phyloP scores from a whole-genome alignment of 2,113 vertebrate species.

The Podarcis cretensis region DNA sequence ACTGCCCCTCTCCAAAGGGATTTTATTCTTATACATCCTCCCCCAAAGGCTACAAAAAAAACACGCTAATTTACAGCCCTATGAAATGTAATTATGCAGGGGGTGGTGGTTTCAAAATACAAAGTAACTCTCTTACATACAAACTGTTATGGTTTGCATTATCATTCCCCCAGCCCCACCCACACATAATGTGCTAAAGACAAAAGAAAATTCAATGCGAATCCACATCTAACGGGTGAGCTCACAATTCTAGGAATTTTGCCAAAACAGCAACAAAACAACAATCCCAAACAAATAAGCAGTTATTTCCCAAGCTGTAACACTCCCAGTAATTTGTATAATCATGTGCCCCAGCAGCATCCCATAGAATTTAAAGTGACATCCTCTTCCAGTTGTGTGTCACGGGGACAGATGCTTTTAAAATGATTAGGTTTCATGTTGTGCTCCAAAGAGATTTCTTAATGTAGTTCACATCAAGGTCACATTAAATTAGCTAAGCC shows the following conservation, averaged over 20 bases:
- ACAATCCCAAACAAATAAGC: not conserved
- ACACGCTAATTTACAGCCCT: not conserved
- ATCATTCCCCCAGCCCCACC: not conserved
- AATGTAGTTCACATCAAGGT: slow-evolving; percentile 29
- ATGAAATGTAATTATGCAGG: not conserved
- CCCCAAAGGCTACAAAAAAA: not conserved
- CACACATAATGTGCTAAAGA: not conserved
- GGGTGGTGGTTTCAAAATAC: not conserved
- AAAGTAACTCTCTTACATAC: not conserved
- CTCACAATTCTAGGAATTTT: not conserved
- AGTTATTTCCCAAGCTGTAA: not conserved
- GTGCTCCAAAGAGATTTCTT: slow-evolving; percentile 40
- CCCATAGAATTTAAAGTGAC: not conserved
- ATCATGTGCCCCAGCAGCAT: not conserved
- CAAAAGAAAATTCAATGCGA: slow-evolving; percentile 3
- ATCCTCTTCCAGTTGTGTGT: not conserved
- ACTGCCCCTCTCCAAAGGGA: not conserved
- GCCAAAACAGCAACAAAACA: not conserved
- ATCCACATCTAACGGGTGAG: not conserved
- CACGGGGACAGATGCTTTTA: slow-evolving; percentile 5
- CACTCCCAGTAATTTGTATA: not conserved
- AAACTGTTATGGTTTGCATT: not conserved
- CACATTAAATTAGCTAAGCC: slow-evolving; percentile 29
- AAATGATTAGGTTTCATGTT: slow-evolving; percentile 21
- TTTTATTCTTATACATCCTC: not conserved